Evolutionary conservation across 1,140 invertebrate genomes (phyloP).

Genomic region (Caenorhabditis inopinata): DNA sequence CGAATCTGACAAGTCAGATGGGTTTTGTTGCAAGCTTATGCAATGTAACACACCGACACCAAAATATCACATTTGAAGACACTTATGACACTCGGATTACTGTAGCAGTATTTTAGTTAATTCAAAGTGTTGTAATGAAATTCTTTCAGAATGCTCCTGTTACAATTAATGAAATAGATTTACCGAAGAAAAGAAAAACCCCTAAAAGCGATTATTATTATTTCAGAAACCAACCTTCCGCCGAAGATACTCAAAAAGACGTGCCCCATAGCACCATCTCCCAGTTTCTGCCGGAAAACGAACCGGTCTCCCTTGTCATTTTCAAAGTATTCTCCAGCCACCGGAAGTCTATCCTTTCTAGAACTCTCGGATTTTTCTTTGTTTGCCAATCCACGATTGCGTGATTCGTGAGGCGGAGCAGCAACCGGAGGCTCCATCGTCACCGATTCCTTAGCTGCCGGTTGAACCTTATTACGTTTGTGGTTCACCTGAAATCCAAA

Average conservation of each 20-base stretch:
- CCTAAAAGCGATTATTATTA: too few relatives aligned
- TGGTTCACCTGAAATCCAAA: neutral
- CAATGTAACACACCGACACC: too few relatives aligned
- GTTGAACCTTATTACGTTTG: neutral
- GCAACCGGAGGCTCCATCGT: neutral
- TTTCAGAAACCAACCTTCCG: neutral
- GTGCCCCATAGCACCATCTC: slow-evolving; percentile 17
- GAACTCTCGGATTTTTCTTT: neutral
- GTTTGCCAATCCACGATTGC: neutral
- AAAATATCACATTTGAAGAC: too few relatives aligned
- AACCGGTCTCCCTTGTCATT: slow-evolving; percentile 6
- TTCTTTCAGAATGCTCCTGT: too few relatives aligned
- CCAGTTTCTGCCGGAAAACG: neutral
- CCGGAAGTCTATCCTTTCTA: slow-evolving; percentile 24
- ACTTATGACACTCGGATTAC: too few relatives aligned
- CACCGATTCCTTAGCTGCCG: neutral
- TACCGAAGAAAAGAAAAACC: too few relatives aligned
- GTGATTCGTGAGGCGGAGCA: neutral
- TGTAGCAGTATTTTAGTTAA: too few relatives aligned
- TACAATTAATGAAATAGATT: too few relatives aligned
- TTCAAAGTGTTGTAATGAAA: too few relatives aligned
- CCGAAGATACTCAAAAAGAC: slow-evolving; percentile 16
- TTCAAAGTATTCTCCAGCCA: slow-evolving; percentile 6
- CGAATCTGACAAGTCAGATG: too few relatives aligned
- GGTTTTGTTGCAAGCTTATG: too few relatives aligned